phyloP scores from a whole-genome alignment of 1,140 invertebrate species.

The Monomorium pharaonis region DNA sequence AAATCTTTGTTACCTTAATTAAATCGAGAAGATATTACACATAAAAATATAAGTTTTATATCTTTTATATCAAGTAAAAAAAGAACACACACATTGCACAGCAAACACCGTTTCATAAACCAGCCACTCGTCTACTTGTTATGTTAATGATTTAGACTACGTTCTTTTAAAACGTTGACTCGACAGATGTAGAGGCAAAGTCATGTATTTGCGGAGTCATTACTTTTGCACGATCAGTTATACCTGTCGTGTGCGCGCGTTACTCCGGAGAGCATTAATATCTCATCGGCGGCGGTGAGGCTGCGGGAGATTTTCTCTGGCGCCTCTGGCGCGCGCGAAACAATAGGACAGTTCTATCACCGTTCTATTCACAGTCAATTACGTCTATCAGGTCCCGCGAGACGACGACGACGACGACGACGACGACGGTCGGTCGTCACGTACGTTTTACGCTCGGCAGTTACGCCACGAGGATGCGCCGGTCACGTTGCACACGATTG shows the following conservation, averaged over 20 bases:
- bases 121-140: background rate
- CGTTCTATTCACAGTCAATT: conserved; percentile 46
- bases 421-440: background rate
- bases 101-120: background rate
- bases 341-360: background rate
- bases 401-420: too few relatives aligned
- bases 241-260: background rate
- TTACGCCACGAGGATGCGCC: conserved; percentile 36
- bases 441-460: conserved; percentile 40
- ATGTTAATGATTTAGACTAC: background rate
- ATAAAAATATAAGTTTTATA: background rate
- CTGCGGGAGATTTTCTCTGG: conserved; percentile 33
- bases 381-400: background rate
- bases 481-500: conserved; percentile 43
- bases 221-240: background rate
- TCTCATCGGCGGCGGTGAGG: background rate
- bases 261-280: background rate
- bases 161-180: background rate
- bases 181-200: background rate
- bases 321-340: background rate
- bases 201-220: background rate
- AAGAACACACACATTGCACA: too few relatives aligned
- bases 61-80: background rate
- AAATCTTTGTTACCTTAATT: background rate
- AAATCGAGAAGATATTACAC: background rate